Conservation (phyloP, 2,113 vertebrate species). For the Poecile atricapillus region DNA sequence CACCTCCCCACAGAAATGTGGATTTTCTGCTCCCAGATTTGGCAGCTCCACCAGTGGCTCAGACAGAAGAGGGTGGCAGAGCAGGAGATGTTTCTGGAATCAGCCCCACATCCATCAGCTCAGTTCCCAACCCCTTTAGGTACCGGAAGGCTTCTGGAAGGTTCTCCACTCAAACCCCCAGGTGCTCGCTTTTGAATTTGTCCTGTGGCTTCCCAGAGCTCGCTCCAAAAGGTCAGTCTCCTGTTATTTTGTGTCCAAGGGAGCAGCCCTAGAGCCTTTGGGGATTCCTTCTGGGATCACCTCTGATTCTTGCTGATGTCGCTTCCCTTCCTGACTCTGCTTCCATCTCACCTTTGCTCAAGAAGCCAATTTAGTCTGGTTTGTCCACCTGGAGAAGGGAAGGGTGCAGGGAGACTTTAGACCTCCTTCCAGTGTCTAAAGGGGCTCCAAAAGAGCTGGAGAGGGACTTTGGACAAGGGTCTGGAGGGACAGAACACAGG, state of each 20-base stretch:
- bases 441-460: neutral
- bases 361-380: neutral
- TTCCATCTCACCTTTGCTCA: neutral
- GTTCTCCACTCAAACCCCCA: neutral
- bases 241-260: rapidly evolving
- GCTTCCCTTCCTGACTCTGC: neutral
- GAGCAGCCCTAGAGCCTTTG: neutral
- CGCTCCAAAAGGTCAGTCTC: rapidly evolving
- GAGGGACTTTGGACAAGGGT: too few relatives aligned
- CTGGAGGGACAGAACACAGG: neutral
- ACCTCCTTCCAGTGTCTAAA: neutral
- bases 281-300: neutral
- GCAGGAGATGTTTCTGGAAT: neutral
- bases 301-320: neutral
- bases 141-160: neutral
- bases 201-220: neutral
- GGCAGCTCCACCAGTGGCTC: neutral
- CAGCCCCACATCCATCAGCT: rapidly evolving
- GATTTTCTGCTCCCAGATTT: neutral
- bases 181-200: neutral
- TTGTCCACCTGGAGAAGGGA: neutral
- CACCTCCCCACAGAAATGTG: neutral
- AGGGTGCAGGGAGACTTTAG: neutral
- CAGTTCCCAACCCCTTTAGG: neutral
- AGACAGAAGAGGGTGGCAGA: neutral